Conservation (phyloP, 2,113 vertebrate genomes). For the Formicarius rufipectus region DNA sequence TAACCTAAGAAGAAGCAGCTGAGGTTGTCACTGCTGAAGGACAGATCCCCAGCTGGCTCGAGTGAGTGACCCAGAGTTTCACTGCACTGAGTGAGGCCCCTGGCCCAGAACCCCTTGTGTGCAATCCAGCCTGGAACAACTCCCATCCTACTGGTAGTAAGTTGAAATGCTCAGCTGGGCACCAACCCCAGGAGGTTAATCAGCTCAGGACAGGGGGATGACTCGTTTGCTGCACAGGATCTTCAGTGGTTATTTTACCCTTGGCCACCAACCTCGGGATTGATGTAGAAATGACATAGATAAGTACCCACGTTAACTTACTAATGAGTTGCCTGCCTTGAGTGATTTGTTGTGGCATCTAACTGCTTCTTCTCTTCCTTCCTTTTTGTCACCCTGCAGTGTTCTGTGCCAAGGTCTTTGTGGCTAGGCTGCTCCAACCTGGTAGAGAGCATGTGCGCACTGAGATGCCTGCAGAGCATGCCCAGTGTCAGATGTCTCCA, state of each 20-base stretch:
- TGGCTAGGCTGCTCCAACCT: constrained; percentile 99
- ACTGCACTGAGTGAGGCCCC: background rate
- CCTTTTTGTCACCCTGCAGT: constrained; percentile 98
- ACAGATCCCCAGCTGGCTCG: background rate
- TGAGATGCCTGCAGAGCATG: constrained; percentile 99
- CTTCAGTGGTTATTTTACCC: constrained; percentile 34
- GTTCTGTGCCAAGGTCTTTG: constrained; percentile 99
- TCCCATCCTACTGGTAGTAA: background rate
- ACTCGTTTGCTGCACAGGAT: constrained; percentile 10
- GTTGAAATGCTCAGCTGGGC: background rate
- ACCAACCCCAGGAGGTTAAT: background rate
- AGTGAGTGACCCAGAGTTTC: background rate
- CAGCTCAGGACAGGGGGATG: background rate
- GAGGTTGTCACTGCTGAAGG: background rate
- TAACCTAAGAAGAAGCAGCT: background rate
- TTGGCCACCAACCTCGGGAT: constrained; percentile 12
- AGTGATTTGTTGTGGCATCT: constrained; percentile 85
- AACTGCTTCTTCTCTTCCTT: constrained; percentile 91
- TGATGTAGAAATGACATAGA: constrained; percentile 35
- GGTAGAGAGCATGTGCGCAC: constrained; percentile 99
- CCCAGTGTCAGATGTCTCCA: constrained; percentile 99
- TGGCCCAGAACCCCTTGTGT: background rate
- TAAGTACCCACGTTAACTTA: constrained; percentile 68
- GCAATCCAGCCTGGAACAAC: background rate
- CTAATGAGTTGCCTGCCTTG: constrained; percentile 82